A percentile compares a stretch with the other conserved stretches of the same genome.
phyloP scores from a whole-genome alignment of 35 echinoderm and acorn worm genomes.

The Holothuria glaberrima region DNA sequence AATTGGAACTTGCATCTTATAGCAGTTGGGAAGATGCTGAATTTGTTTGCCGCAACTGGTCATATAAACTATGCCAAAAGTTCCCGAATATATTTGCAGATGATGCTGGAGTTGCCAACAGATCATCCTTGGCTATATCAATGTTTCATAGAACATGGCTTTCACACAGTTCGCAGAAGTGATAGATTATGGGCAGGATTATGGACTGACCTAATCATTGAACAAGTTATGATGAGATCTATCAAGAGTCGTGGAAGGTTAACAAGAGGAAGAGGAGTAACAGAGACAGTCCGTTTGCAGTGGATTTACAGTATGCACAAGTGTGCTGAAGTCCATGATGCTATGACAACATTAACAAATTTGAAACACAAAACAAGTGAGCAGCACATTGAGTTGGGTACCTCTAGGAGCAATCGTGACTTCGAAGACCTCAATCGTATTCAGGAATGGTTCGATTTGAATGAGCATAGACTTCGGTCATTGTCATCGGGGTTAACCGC shows the following conservation, averaged over 20 bases:
- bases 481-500: constrained; percentile 31
- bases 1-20: constrained; percentile 56
- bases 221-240: constrained; percentile 75
- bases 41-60: constrained; percentile 64
- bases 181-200: constrained; percentile 69
- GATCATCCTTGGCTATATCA: constrained; percentile 49
- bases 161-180: constrained; percentile 25
- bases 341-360: constrained; percentile 9
- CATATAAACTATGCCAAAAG: constrained; percentile 63
- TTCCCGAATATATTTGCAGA: constrained; percentile 55
- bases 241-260: constrained; percentile 71
- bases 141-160: constrained; percentile 7
- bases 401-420: constrained; percentile 7
- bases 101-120: constrained; percentile 32
- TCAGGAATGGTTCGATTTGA: constrained; percentile 15
- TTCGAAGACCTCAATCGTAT: constrained; percentile 5
- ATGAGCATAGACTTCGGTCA: neutral
- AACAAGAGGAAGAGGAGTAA: constrained; percentile 42
- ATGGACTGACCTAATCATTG: constrained; percentile 64
- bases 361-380: neutral
- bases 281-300: constrained; percentile 4
- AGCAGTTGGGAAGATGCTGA: constrained; percentile 18
- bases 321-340: constrained; percentile 6
- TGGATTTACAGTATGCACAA: constrained; percentile 31
- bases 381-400: constrained; percentile 39